Evolutionary conservation across 2,113 vertebrate genomes (phyloP), one percentile per base, ranked within the genome.

Genomic region (Triplophysa dalaica): DNA sequence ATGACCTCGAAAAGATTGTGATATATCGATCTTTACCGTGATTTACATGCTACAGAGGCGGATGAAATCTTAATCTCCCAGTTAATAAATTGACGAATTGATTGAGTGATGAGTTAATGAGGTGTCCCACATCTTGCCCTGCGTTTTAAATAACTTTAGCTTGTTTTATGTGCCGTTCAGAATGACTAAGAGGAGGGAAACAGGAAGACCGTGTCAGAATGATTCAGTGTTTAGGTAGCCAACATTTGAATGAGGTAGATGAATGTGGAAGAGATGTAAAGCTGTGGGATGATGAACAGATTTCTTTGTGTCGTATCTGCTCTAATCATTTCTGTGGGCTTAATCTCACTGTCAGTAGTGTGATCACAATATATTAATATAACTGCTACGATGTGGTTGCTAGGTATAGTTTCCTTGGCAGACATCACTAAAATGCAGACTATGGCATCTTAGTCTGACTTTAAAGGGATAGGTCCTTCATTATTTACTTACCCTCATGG

Each of bases 51-150:
- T 9, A 17, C 38, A 13, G 16, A 4, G 67, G 70, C 80, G 82
- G 70, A 82, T 17, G 19, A 73, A 22, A 5, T 70, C 83, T 78
- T 87, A 69, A 85, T 86, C 54, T 26, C 17, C 73, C 72, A 48
- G 8, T 48, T 52, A 72, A 77, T n/a, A 54, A 80, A 88, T 88
- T 74, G 89, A 88, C 85, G 78, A 58, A 66, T 17, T 17, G 62
- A 88, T 86, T 85, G 84, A 90, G 79, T 13, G 86, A 89, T 88
- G 2, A 75, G 77, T 80, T 74, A 83, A 90, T 90, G 84, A 89
- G 84, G 76, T 83, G 77, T 76, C 41, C 24, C 45, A 68, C 70
- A 77, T 26, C 29, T 82, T 85, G 86, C 85, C 84, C 24, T 45
- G 85, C 82, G 0, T 87, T 87, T 87, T 82, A 88, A 89, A 81